phyloP scores from a whole-genome alignment of 2,113 vertebrate species.

The Myxocyprinus asiaticus region DNA sequence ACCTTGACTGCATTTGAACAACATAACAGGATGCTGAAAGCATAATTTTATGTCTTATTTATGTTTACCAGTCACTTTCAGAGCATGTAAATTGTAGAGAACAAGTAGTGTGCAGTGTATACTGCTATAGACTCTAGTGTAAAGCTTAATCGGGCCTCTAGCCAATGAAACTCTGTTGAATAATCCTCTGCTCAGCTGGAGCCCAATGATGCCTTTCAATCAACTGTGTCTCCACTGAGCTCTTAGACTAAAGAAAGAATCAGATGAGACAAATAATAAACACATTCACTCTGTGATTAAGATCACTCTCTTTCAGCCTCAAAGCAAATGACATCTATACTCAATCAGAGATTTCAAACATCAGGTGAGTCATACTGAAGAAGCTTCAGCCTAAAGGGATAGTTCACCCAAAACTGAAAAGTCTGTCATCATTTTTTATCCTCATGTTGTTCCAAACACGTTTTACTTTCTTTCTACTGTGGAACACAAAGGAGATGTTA shows the following conservation, averaged over 20 bases:
- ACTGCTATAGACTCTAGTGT: conserved; percentile 2
- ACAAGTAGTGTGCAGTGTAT: conserved; percentile 6
- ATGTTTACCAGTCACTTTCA: neutral
- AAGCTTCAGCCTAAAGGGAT: neutral
- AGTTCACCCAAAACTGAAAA: too few species aligned
- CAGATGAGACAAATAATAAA: conserved; percentile 37
- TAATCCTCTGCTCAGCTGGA: conserved; percentile 19
- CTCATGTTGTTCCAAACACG: too few species aligned
- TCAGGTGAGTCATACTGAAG: neutral
- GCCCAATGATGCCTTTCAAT: conserved; percentile 44
- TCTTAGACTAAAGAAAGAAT: neutral
- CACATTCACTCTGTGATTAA: conserved; percentile 46
- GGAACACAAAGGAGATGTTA: too few species aligned
- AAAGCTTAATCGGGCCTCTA: conserved; percentile 24
- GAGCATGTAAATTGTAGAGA: conserved; percentile 20
- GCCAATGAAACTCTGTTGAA: conserved; percentile 42
- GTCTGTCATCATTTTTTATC: too few species aligned
- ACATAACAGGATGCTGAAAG: neutral
- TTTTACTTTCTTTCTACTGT: too few species aligned
- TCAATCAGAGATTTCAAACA: conserved; percentile 50
- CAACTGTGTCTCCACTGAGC: conserved; percentile 25
- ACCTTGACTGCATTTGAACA: neutral
- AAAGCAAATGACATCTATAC: conserved; percentile 45
- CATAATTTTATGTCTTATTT: neutral
- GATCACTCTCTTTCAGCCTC: conserved; percentile 38